Base-by-base conservation (phyloP, 2,113 vertebrate species). In the Osmerus mordax region DNA sequence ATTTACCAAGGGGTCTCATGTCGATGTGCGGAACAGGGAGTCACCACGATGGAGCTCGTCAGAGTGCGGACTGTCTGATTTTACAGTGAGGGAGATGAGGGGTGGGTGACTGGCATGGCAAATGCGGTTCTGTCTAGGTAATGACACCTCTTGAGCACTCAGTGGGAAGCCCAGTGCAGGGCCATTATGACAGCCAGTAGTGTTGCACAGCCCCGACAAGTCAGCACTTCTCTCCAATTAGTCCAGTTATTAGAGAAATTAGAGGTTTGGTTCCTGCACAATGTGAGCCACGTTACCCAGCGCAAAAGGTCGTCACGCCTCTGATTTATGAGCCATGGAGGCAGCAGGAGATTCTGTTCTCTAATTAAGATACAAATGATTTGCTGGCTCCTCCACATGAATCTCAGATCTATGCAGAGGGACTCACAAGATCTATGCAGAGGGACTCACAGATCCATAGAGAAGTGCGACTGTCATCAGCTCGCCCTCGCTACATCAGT, bases 161-260 rank as follows among this genome's bases (percentile, higher is more conserved):
- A 52, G 76, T 67, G 76, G 83, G 77, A 79, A 62, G 63, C 68
- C 54, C 58, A 28, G 68, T 77, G 75, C 76, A 72, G 58, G 71
- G 77, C 79, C 83, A 83, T 84, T 87, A 87, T 72, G 73, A 75
- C 28, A 29, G 28, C 28, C 67, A 41, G 18, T 78, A 72, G 63
- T 82, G 80, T 83, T 75, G 60, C 70, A 47, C 53, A 65, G 76
- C 58, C 67, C 62, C n/a, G 56, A 76, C 51, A 61, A 77, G 67
- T 65, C 21, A 58, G 66, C 25, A 14, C 76, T 84, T 77, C 78
- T 75, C 73, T 84, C 73, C 69, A 80, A 83, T 87, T 77, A 83
- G 70, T 78, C 70, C 41, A 68, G 69, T 67, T 80, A 80, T 78
- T 85, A 75, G 78, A 78, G 47, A 83, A 86, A 91, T 86, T 79